Conservation (phyloP, 2,113 vertebrate genomes). For the Pelvicachromis taeniatus region DNA sequence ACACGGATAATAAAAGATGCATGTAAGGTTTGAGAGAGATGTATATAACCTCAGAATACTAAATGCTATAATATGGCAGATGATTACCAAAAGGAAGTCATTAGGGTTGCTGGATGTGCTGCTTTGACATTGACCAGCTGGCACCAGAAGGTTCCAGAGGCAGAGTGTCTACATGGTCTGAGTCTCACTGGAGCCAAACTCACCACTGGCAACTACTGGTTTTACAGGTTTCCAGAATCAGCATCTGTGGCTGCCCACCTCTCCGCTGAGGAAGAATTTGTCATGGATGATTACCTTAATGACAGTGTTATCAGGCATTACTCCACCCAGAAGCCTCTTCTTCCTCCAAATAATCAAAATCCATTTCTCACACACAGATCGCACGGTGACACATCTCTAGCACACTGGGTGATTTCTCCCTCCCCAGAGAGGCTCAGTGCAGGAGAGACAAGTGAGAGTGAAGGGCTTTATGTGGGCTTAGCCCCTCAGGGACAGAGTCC, state of each 20-base stretch:
- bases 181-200: slow-evolving; percentile 14
- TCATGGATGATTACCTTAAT: slow-evolving; percentile 44
- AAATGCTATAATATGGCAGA: background rate
- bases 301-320: slow-evolving; percentile 47
- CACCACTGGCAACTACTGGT: slow-evolving; percentile 38
- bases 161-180: slow-evolving; percentile 17
- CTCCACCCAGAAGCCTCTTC: slow-evolving; percentile 34
- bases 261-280: slow-evolving; percentile 28
- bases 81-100: background rate
- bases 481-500: slow-evolving; percentile 21
- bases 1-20: background rate
- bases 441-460: slow-evolving; percentile 17
- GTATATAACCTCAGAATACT: background rate
- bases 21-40: background rate
- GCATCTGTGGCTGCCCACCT: slow-evolving; percentile 10
- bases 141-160: slow-evolving; percentile 17
- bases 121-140: slow-evolving; percentile 19
- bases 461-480: slow-evolving; percentile 36
- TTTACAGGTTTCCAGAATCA: slow-evolving; percentile 41
- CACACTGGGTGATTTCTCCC: slow-evolving; percentile 26
- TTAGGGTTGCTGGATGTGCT: background rate
- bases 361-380: slow-evolving; percentile 32
- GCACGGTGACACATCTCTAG: slow-evolving; percentile 21
- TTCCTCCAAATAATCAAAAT: slow-evolving; percentile 57
- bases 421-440: slow-evolving; percentile 27